phyloP scores from a whole-genome alignment of 2,888 invertebrate species.

The Acanthococcus lagerstroemiae region DNA sequence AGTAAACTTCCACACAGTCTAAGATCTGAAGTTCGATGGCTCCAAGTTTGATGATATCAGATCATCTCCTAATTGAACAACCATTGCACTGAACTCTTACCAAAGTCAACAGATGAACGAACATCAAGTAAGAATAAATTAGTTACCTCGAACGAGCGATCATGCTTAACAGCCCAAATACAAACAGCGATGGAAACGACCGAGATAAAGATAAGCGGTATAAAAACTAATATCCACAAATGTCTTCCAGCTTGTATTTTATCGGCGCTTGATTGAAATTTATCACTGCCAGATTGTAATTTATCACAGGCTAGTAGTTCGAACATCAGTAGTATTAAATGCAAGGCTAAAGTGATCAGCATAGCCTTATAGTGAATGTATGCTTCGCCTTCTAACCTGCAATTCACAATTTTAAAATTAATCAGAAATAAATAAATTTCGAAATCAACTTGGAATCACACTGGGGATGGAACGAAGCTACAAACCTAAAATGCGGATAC shows the following conservation, averaged over 20 bases:
- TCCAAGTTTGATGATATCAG: too few relatives aligned
- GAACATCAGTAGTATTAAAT: slow-evolving; percentile 90
- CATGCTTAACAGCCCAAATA: slow-evolving; percentile 98
- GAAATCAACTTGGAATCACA: not conserved
- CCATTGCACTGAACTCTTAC: too few relatives aligned
- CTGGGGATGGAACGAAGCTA: not conserved
- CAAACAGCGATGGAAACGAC: slow-evolving; percentile 93
- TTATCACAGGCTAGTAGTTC: slow-evolving; percentile 93
- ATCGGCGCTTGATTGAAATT: slow-evolving; percentile 85
- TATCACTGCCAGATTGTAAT: slow-evolving; percentile 88
- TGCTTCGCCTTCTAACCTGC: slow-evolving; percentile 85
- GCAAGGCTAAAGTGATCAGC: slow-evolving; percentile 89
- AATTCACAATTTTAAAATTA: too few relatives aligned
- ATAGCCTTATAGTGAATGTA: slow-evolving; percentile 97
- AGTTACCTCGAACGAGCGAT: slow-evolving; percentile 85
- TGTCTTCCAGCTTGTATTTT: slow-evolving; percentile 79
- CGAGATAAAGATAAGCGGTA: slow-evolving; percentile 91
- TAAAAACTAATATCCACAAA: slow-evolving; percentile 84
- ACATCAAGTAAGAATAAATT: not conserved
- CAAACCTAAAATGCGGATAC: slow-evolving; percentile 84
- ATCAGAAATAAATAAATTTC: slow-evolving; percentile 10
- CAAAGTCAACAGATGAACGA: too few relatives aligned
- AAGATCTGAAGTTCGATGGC: too few relatives aligned
- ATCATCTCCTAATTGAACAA: too few relatives aligned
- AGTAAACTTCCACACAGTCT: too few relatives aligned